Conservation (phyloP, 2,797 vertebrate species). For the Muraenolepis orangiensis region DNA sequence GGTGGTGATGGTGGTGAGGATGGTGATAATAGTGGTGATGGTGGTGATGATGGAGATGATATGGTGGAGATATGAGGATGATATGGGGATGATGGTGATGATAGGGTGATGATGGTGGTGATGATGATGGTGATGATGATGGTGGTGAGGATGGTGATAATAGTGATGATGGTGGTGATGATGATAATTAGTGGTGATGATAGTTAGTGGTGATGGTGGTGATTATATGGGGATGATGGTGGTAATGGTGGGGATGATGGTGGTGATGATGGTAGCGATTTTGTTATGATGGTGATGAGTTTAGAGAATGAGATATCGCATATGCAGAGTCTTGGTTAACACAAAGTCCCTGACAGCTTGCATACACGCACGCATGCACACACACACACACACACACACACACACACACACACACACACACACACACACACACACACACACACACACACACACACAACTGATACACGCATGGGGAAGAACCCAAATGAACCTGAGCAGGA, state of each 20-base stretch:
- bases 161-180: too few species aligned
- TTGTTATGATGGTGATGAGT: conserved; percentile 11
- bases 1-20: background rate
- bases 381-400: conserved; percentile 2
- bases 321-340: background rate
- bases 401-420: conserved; percentile 5
- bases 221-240: conserved; percentile 20
- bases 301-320: conserved; percentile 18
- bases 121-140: too few species aligned
- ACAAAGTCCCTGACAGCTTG: conserved; percentile 1
- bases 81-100: conserved; percentile 10
- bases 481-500: background rate
- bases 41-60: conserved; percentile 3
- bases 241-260: background rate
- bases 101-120: background rate
- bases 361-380: background rate
- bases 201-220: background rate
- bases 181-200: background rate
- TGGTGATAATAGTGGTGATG: background rate
- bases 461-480: conserved; percentile 5
- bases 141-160: too few species aligned
- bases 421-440: conserved; percentile 15
- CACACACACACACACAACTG: conserved; percentile 13
- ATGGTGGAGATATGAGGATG: background rate
- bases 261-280: background rate